Base-by-base conservation (phyloP, 2,113 vertebrate genomes). In the Ceyx cyanopectus region DNA sequence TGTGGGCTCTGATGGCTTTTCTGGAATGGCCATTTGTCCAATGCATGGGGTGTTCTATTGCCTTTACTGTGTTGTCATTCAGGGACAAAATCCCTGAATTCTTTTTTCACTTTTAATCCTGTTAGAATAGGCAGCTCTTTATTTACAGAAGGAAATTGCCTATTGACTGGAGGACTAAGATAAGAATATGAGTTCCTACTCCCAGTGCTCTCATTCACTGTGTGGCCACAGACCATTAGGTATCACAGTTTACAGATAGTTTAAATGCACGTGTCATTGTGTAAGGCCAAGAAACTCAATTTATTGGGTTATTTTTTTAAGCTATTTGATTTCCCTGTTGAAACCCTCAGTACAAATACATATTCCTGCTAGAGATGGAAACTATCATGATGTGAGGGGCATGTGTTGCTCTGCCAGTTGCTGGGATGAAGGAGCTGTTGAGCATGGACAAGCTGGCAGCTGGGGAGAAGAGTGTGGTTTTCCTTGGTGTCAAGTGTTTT, bases 21-120 rank as follows among this genome's bases (percentile, higher is more conserved):
- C 24, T 4, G 0, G 27, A 53, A 27, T 48, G 62, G 6, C 53
- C 30, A 32, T 50, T 54, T 82, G 51, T 61, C 30, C 2, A 0
- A 5, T 10, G 6, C 2, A 0, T 27, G 1, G 0, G 6, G 3
- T 48, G 15, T 16, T 81, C 75, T 34, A 8, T 67, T 69, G 66
- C 51, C 21, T 53, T 80, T 34, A 22, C 34, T 22, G 0, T 8
- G 5, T 57, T 88, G 61, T 54, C 43, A 43, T 79, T 61, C 62
- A 23, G 67, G 41, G 37, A 37, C 68, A 65, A 83, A 83, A 56
- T 37, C 17, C 40, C n/a, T 34, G 30, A 51, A 19, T 34, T n/a
- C 63, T 58, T 40, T 30, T 74, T 8, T 26, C 20, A 9, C 48
- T 86, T 88, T 54, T 67, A 89, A 84, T 90, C 48, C 61, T 20